Evolutionary conservation across 1,140 invertebrate genomes (phyloP).

Genomic region (Sweltsa coloradensis): DNA sequence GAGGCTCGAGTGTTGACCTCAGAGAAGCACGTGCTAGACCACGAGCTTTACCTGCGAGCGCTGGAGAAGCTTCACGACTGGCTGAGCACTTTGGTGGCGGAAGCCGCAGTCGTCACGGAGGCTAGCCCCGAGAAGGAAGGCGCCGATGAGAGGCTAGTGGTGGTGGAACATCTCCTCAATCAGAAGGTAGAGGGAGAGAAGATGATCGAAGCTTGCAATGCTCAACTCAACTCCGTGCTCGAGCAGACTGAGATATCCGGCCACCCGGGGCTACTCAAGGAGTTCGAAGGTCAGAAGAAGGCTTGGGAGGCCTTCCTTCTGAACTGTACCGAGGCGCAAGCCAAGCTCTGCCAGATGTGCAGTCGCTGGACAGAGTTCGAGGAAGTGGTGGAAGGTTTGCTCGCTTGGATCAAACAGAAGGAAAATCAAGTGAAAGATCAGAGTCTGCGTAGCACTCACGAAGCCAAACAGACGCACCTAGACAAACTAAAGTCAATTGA

Average conservation of each 20-base stretch:
- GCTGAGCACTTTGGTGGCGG: constrained; percentile 55
- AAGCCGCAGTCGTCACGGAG: constrained; percentile 53
- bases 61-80: constrained; percentile 63
- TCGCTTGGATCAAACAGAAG: constrained; percentile 71
- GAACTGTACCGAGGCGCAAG: constrained; percentile 51
- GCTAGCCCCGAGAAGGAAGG: constrained; percentile 57
- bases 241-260: constrained; percentile 67
- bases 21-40: constrained; percentile 63
- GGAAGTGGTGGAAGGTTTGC: constrained; percentile 57
- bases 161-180: constrained; percentile 61
- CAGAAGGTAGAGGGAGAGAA: constrained; percentile 61
- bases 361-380: constrained; percentile 71
- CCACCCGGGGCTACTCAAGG: constrained; percentile 56
- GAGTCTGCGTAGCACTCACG: constrained; percentile 71
- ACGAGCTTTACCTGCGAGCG: constrained; percentile 68
- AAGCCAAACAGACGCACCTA: constrained; percentile 68
- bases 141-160: constrained; percentile 55
- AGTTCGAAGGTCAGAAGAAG: constrained; percentile 59
- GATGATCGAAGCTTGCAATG: constrained; percentile 54
- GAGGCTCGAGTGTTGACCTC: constrained; percentile 48
- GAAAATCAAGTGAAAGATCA: constrained; percentile 80
- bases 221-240: constrained; percentile 56
- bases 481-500: constrained; percentile 64
- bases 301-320: constrained; percentile 66
- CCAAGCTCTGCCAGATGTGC: constrained; percentile 54